Evolutionary conservation across 2,113 vertebrate species (phyloP).

Genomic region (Gopherus evgoodei): DNA sequence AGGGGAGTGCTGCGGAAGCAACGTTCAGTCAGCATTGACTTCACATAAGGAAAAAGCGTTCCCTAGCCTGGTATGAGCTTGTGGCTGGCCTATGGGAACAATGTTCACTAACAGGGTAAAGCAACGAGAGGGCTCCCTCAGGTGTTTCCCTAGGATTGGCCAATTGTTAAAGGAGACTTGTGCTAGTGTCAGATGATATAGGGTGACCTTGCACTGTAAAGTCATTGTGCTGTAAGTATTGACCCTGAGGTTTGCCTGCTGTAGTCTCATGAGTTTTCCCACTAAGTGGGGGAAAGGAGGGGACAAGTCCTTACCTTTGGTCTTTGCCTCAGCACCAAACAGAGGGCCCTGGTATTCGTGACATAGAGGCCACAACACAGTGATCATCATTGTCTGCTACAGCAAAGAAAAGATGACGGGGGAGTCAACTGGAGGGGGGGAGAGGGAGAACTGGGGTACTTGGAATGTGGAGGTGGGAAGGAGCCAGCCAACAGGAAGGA

Average conservation of each 20-base stretch:
- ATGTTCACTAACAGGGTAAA: neutral
- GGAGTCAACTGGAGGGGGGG: neutral
- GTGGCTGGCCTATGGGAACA: neutral
- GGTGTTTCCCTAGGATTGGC: neutral
- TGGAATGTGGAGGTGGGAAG: neutral
- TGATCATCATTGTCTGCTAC: neutral
- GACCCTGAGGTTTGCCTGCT: neutral
- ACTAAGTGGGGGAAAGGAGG: neutral
- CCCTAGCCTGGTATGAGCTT: neutral
- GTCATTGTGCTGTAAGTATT: neutral
- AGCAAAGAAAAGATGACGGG: neutral
- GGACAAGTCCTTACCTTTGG: neutral
- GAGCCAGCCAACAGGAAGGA: neutral
- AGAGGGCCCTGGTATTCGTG: neutral
- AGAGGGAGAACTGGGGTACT: accelerated
- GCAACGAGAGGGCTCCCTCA: neutral
- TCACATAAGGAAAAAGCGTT: neutral
- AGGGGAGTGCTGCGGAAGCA: neutral
- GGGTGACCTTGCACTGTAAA: neutral
- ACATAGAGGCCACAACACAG: neutral
- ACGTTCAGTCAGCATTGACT: neutral
- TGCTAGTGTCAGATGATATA: neutral
- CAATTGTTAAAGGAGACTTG: neutral
- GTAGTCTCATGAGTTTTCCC: neutral
- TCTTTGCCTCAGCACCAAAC: neutral